Base-by-base conservation (phyloP, 2,797 vertebrate genomes). In the Vultur gryphus region DNA sequence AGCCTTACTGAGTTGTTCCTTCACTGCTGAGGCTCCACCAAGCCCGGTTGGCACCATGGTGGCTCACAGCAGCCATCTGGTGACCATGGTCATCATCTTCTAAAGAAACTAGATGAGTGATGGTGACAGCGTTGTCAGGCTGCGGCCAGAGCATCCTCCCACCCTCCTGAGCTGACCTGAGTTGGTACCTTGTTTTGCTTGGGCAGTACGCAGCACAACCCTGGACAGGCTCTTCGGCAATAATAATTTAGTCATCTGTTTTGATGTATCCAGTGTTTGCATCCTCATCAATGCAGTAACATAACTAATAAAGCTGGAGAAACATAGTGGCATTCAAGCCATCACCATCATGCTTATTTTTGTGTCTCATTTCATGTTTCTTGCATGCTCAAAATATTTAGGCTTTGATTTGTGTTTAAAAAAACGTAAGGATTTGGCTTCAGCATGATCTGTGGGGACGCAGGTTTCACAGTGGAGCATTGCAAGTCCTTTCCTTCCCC, bases 401-500 rank as follows among this genome's bases (percentile, higher is more conserved):
- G 6, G 31, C 28, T 62, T 79, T 51, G 13, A 29, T 49, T 41
- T 39, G 17, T 28, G 29, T 29, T 65, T 12, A 33, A 44, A 85
- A 71, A 65, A 12, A 3, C 31, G 16, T n/a, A 29, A 28, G 31
- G 17, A 51, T 26, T 33, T 79, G 48, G n/a, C 4, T 88, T 48
- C 58, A 35, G 48, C 1, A 28, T 16, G 16, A 48, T 24, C 54
- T 41, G 35, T 1, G 6, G 48, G 10, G 16, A 64, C 0, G 1
- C 11, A 62, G 24, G 33, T 43, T 77, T 44, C 33, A 26, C 15
- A 49, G 4, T 33, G 43, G 26, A 51, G 44, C 33, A 18, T 43
- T 52, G 33, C 21, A 76, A 26, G 17, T 35, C 54, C 35, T 64
- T 71, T 58, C 13, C 39, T 67, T 58, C 19, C 44, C n/a, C 15